phyloP scores from a whole-genome alignment of 2,888 invertebrate species.

The Catocala fraxini region DNA sequence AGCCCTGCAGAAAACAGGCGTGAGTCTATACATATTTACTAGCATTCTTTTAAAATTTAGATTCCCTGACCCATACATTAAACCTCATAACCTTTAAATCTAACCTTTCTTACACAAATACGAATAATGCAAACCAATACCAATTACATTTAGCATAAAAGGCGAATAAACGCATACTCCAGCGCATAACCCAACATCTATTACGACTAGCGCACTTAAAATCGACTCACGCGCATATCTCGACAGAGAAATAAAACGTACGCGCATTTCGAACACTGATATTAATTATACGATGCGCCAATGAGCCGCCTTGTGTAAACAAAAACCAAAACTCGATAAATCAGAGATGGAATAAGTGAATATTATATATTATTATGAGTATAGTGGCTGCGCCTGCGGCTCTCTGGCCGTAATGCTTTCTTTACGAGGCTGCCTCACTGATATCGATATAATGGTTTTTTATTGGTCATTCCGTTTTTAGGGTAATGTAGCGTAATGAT shows the following conservation, averaged over 20 bases:
- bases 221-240: conserved; percentile 38
- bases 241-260: conserved; percentile 35
- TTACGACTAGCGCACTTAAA: conserved; percentile 26
- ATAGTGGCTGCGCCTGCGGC: conserved; percentile 13
- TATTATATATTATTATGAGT: conserved; percentile 25
- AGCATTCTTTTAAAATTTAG: no score
- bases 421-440: conserved; percentile 31
- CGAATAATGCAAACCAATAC: conserved; percentile 2
- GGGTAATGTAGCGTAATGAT: conserved; percentile 18
- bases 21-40: no score
- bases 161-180: background rate
- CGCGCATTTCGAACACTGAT: conserved; percentile 40
- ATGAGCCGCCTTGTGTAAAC: conserved; percentile 62
- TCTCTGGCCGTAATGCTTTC: conserved; percentile 31
- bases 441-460: conserved; percentile 22
- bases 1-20: no score
- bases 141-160: conserved; percentile 6
- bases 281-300: conserved; percentile 61
- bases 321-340: conserved; percentile 61
- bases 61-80: no score
- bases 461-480: conserved; percentile 16
- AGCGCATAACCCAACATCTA: conserved; percentile 17
- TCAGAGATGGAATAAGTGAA: conserved; percentile 42
- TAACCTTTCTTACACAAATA: background rate
- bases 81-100: background rate